These are phyloP conservation scores for Porites cylindrica DNA, from an alignment of 92 coral and sea anemone species.

Conservation along the genomic window DNA sequence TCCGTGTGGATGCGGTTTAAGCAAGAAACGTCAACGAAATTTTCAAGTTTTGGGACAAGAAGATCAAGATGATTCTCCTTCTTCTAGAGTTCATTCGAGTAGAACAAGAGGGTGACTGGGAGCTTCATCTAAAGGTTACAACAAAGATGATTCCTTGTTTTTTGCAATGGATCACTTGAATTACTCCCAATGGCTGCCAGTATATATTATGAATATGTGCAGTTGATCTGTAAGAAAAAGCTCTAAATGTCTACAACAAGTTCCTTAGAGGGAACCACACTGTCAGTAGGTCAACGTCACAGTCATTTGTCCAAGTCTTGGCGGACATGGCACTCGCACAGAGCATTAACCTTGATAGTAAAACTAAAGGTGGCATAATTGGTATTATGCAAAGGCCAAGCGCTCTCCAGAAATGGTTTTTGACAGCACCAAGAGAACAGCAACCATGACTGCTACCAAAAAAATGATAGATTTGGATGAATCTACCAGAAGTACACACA, in stretches of 20 bases:
- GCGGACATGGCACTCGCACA: constrained; percentile 63
- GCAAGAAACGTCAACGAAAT: constrained; percentile 27
- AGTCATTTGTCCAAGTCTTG: constrained; percentile 58
- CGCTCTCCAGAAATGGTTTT: constrained; percentile 45
- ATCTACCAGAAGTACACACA: constrained; percentile 24
- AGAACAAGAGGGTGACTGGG: constrained; percentile 58
- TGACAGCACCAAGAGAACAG: constrained; percentile 40
- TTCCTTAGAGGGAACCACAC: constrained; percentile 54
- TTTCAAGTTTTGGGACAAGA: constrained; percentile 63
- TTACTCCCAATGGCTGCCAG: constrained; percentile 76
- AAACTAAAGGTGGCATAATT: constrained; percentile 64
- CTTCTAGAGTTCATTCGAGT: constrained; percentile 63
- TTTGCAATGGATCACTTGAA: constrained; percentile 59
- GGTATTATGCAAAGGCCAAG: constrained; percentile 66
- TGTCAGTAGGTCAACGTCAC: constrained; percentile 48
- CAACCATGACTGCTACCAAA: constrained; percentile 45
- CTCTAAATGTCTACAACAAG: constrained; percentile 45
- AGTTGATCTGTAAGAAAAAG: constrained; percentile 28
- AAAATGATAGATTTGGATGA: constrained; percentile 35
- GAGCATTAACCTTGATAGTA: constrained; percentile 59
- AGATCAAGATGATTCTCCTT: constrained; percentile 47
- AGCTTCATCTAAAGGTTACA: constrained; percentile 49
- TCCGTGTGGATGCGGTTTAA: constrained; percentile 28
- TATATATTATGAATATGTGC: constrained; percentile 48
- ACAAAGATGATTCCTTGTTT: constrained; percentile 61